Base-by-base conservation (phyloP, 2,797 vertebrate species). In the Myotis vivesi region DNA sequence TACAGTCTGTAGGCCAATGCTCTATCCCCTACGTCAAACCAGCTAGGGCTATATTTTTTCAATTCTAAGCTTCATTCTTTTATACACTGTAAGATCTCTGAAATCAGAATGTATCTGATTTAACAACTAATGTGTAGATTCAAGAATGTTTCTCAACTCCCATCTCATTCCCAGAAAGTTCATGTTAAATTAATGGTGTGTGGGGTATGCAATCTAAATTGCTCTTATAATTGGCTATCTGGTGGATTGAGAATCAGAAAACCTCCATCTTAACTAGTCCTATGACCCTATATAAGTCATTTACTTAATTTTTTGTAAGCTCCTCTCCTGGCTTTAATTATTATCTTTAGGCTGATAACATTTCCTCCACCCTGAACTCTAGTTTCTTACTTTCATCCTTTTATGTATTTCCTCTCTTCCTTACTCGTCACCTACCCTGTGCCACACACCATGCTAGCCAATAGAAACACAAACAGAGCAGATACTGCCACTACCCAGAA, bases 51-150 rank as follows among this genome's bases (percentile, higher is more conserved):
- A 2, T 77, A 73, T 51, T 88, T 91, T 28, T 87, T 87, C 64
- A 91, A 28, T 82, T 73, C 59, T 72, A 94, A 80, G 71, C 36
- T 41, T 93, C 66, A 75, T 83, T 87, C 33, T 91, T 88, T 91
- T 41, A 57, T 17, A 46, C 0, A 91, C 3, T 84, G 10, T 69
- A 46, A 73, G 28, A 23, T 68, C 68, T 90, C 59, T 62, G 62
- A 55, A 49, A 75, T 71, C 53, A 77, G 82, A 83, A 79, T 15
- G 19, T 11, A 33, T 81, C 66, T 66, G 51, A 73, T 68, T 91
- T 92, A 81, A 89, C 36, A 87, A 83, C 7, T 72, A 30, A 94
- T 44, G 16, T 49, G 38, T 51, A 83, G 41, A 92, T 57, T 81
- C 71, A 92, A 72, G 41, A 49, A 44, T 83, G 13, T 72, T 92